Percentiles rank a stretch among this genome's conserved stretches.
Conservation (phyloP, 2,113 vertebrate genomes). For the Pipa parva region DNA sequence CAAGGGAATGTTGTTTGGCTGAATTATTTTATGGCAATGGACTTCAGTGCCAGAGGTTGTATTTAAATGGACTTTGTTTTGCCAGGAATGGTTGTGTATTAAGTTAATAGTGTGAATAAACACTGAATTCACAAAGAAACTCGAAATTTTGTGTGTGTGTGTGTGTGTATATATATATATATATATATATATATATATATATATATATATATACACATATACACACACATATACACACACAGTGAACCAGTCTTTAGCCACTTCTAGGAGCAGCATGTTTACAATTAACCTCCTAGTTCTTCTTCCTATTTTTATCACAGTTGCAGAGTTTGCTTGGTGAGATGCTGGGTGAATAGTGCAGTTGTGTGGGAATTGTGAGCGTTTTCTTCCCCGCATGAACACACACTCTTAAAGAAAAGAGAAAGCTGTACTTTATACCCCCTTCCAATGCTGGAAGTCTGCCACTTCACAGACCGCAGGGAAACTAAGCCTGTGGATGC, state of each 20-base stretch:
- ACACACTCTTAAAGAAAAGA: constrained; percentile 1
- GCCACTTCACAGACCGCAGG: constrained; percentile 45
- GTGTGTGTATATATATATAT: no score
- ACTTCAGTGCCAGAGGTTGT: no score
- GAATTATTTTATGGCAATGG: no score
- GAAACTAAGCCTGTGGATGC: constrained; percentile 39
- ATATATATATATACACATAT: no score
- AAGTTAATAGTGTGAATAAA: no score
- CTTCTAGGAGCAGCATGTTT: constrained; percentile 17
- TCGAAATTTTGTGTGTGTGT: no score
- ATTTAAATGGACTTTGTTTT: no score
- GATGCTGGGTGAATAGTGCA: constrained; percentile 21
- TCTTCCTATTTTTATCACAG: constrained; percentile 25
- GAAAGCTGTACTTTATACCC: constrained; percentile 1
- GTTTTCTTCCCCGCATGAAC: constrained; percentile 20
- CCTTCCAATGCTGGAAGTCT: constrained; percentile 36
- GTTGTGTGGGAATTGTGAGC: constrained; percentile 19
- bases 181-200: no score
- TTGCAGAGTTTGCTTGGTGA: constrained; percentile 26
- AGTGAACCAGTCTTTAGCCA: constrained; percentile 22
- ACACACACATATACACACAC: not conserved
- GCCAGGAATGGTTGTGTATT: no score
- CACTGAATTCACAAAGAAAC: no score
- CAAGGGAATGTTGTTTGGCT: no score
- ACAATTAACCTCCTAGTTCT: constrained; percentile 13